Conservation (phyloP, 2,113 vertebrate species). For the Daboia siamensis region DNA sequence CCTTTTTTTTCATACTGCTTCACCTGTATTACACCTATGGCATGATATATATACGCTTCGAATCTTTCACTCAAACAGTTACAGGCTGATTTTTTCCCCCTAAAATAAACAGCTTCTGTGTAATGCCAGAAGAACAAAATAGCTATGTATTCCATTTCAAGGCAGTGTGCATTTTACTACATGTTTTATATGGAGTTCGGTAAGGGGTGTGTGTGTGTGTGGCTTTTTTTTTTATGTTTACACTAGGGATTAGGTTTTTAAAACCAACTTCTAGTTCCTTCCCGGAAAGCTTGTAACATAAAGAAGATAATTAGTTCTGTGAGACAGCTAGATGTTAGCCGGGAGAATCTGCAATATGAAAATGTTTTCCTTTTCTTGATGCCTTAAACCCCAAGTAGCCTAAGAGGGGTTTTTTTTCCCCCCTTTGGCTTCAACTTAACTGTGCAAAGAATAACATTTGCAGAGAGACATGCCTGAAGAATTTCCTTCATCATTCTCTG, state of each 20-base stretch:
- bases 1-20: neutral
- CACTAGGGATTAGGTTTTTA: neutral
- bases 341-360: neutral
- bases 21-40: neutral
- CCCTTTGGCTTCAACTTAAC: neutral
- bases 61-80: neutral
- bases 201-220: neutral
- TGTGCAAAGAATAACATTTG: neutral
- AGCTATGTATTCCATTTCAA: neutral
- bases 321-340: rapidly evolving
- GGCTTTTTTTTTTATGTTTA: neutral
- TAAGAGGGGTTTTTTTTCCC: neutral
- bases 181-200: rapidly evolving
- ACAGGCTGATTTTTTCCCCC: neutral
- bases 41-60: neutral
- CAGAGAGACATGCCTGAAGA: slow-evolving; percentile 1
- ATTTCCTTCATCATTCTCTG: neutral
- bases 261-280: slow-evolving; percentile 5
- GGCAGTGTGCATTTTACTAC: neutral
- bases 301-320: slow-evolving; percentile 9
- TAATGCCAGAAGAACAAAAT: neutral
- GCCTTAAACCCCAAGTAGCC: neutral
- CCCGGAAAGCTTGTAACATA: slow-evolving; percentile 9
- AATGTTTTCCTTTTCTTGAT: rapidly evolving
- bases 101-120: neutral